These are phyloP conservation scores for Parambassis ranga DNA, from an alignment of 2,797 vertebrate genomes.

Conservation along the genomic window DNA sequence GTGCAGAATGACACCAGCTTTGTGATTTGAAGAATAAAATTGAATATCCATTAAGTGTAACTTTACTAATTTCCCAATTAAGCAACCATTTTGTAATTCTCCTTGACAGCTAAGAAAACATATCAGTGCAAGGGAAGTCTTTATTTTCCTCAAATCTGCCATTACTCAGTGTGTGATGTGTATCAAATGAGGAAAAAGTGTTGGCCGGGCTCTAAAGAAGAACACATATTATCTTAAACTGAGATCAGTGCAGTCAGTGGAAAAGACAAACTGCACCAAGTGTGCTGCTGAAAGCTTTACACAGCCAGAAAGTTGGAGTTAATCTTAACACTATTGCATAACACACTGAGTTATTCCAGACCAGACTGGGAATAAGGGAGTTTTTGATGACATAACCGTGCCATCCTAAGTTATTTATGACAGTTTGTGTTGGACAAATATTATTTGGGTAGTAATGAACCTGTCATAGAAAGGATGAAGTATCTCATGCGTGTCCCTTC, in stretches of 20 bases:
- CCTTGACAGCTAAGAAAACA: slow-evolving; percentile 2
- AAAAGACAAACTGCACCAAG: slow-evolving; percentile 16
- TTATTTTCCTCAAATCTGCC: neutral
- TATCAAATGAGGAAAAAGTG: slow-evolving; percentile 3
- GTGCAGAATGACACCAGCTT: neutral
- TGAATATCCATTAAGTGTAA: neutral
- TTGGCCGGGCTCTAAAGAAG: slow-evolving; percentile 12
- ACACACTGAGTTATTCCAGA: slow-evolving; percentile 33
- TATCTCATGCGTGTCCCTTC: slow-evolving; percentile 9
- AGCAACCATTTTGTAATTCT: neutral
- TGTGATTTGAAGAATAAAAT: neutral
- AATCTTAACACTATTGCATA: slow-evolving; percentile 37
- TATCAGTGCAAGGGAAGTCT: neutral
- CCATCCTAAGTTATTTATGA: slow-evolving; percentile 49
- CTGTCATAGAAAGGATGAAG: slow-evolving; percentile 11
- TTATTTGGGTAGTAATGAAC: slow-evolving; percentile 36
- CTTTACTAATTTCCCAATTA: neutral
- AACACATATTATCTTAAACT: slow-evolving; percentile 10
- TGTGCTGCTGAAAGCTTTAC: slow-evolving; percentile 31
- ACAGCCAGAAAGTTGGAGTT: slow-evolving; percentile 12
- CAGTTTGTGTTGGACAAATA: slow-evolving; percentile 48
- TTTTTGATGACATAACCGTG: slow-evolving; percentile 43
- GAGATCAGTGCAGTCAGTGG: slow-evolving; percentile 2
- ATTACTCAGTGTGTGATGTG: neutral
- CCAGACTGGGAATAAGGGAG: slow-evolving; percentile 17